Conservation (phyloP, 2,888 invertebrate species). For the Sphaerophoria taeniata region DNA sequence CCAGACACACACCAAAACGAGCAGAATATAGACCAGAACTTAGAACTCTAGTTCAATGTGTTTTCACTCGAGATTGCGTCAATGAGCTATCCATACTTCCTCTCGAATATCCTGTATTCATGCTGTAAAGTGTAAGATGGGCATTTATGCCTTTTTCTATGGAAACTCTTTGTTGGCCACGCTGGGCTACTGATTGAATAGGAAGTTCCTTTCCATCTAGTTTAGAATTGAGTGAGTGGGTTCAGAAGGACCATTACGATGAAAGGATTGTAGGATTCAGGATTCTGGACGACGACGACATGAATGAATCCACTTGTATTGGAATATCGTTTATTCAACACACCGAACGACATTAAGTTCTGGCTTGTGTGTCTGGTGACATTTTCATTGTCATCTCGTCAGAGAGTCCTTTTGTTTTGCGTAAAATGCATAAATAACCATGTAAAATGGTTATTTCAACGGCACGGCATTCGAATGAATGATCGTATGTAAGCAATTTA, state of each 20-base stretch:
- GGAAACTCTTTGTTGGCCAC: conserved; percentile 24
- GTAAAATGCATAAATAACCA: no score
- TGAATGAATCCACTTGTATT: conserved; percentile 2
- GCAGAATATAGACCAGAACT: background rate
- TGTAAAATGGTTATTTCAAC: no score
- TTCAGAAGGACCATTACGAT: background rate
- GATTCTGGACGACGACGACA: background rate
- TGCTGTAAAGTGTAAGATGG: conserved; percentile 14
- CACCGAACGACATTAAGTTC: background rate
- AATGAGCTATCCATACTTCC: conserved; percentile 30
- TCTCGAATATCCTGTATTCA: conserved; percentile 3
- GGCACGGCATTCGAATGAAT: conserved; percentile 35
- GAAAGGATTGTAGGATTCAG: background rate
- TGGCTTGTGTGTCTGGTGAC: conserved; percentile 28
- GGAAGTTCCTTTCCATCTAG: no score
- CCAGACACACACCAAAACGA: background rate
- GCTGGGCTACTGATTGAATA: conserved; percentile 22
- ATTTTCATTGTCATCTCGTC: background rate
- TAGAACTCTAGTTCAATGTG: background rate
- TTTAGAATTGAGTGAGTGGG: no score
- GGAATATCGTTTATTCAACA: background rate
- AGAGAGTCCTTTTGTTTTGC: conserved; percentile 6
- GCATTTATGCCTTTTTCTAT: conserved; percentile 36
- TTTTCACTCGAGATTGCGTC: conserved; percentile 30
- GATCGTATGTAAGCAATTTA: conserved; percentile 31